A percentile compares a stretch with the other conserved stretches of the same genome.
Conservation (phyloP, 2,113 vertebrate genomes). For the Apeltes quadracus region DNA sequence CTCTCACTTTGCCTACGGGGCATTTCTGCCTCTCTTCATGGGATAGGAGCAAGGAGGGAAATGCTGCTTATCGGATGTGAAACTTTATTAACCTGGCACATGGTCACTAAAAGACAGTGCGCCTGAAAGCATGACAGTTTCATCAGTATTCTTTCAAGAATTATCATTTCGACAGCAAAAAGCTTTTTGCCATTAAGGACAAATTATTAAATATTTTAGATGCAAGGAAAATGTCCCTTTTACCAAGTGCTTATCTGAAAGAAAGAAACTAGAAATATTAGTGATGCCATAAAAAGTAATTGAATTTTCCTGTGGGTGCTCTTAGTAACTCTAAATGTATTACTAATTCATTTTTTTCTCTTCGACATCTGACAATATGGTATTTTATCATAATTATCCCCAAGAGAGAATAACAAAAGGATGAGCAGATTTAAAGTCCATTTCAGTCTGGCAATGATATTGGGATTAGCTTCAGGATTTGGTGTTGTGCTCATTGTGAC, state of each 20-base stretch:
- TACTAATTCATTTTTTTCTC: conserved; percentile 71
- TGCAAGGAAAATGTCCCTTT: conserved; percentile 87
- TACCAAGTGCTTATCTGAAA: conserved; percentile 71
- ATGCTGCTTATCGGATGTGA: conserved; percentile 73
- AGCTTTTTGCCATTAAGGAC: conserved; percentile 93
- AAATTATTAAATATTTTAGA: conserved; percentile 93
- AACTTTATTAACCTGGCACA: conserved; percentile 90
- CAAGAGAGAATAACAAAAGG: conserved; percentile 53
- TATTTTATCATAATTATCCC: conserved; percentile 66
- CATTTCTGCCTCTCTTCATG: conserved; percentile 19
- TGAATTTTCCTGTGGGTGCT: conserved; percentile 64
- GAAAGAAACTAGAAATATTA: conserved; percentile 66
- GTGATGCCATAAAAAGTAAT: conserved; percentile 71
- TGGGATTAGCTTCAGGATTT: conserved; percentile 34
- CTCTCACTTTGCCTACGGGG: conserved; percentile 23
- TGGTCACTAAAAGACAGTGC: conserved; percentile 93
- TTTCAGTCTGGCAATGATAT: conserved; percentile 35
- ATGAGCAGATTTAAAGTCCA: conserved; percentile 30
- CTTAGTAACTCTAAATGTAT: conserved; percentile 70
- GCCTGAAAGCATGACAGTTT: conserved; percentile 96
- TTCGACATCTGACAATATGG: conserved; percentile 67
- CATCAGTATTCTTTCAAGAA: conserved; percentile 95
- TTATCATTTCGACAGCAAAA: conserved; percentile 99
- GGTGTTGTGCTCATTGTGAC: conserved; percentile 11
- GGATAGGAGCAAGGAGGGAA: conserved; percentile 33